These are phyloP conservation scores for Lepidurus packardi DNA, from an alignment of 1,140 invertebrate genomes.

Conservation along the genomic window DNA sequence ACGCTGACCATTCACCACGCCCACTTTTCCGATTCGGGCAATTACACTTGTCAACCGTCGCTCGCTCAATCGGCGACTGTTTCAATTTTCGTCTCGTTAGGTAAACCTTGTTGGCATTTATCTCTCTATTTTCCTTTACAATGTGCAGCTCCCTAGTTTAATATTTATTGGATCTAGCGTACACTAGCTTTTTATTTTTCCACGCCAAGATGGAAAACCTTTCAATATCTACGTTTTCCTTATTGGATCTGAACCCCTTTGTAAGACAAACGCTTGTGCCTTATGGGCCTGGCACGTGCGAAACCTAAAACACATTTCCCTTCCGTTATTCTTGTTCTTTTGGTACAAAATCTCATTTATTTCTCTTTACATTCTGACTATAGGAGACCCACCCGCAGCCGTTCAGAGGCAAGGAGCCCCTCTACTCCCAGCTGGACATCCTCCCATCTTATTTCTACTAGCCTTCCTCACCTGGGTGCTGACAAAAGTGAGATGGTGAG, in stretches of 20 bases:
- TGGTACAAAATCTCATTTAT: not conserved
- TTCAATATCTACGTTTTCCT: not conserved
- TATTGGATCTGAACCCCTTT: not conserved
- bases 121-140: not conserved
- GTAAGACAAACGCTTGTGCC: not conserved
- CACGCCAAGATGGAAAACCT: not conserved
- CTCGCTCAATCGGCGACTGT: constrained; percentile 49
- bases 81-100: constrained; percentile 45
- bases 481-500: not conserved
- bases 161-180: too few species aligned
- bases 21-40: constrained; percentile 67
- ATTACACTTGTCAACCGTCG: constrained; percentile 47
- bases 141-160: not conserved
- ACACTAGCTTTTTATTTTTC: not conserved
- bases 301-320: not conserved
- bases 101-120: constrained; percentile 36
- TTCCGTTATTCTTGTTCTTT: not conserved
- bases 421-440: not conserved
- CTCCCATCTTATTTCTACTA: not conserved
- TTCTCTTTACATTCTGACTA: not conserved
- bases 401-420: constrained; percentile 32
- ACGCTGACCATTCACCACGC: constrained; percentile 63
- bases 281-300: not conserved
- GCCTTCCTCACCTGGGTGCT: not conserved
- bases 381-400: constrained; percentile 33